These are phyloP conservation scores for Sialia sialis DNA, from an alignment of 2,113 vertebrate genomes.

Conservation along the genomic window DNA sequence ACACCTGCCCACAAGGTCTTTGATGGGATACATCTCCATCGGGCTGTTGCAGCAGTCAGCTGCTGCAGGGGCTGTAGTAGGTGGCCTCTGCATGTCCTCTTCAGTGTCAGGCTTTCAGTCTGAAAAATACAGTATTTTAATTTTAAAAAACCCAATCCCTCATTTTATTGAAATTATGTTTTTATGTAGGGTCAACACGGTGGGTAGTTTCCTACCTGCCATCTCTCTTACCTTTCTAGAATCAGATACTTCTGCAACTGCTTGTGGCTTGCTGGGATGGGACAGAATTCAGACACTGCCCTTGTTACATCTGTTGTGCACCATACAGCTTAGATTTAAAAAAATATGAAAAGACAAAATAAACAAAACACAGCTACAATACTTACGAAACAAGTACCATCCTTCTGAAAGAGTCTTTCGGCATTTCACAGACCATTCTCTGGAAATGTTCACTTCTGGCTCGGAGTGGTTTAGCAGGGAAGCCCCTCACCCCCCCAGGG, in stretches of 20 bases:
- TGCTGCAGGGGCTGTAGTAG: background rate
- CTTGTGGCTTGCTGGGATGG: background rate
- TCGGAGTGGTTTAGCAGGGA: no score
- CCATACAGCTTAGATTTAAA: accelerated
- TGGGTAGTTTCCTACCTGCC: accelerated
- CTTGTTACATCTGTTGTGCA: background rate
- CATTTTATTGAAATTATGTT: background rate
- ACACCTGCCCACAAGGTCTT: background rate
- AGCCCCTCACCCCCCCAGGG: background rate
- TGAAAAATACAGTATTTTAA: background rate
- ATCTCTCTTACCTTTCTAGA: background rate
- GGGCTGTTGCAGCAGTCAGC: background rate
- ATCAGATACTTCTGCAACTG: background rate
- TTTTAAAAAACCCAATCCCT: background rate
- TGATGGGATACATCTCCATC: accelerated
- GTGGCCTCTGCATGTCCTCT: background rate
- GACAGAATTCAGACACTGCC: background rate
- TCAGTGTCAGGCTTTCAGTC: background rate
- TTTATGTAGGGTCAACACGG: background rate
- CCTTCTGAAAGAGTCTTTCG: background rate
- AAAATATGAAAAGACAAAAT: accelerated
- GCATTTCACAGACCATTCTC: accelerated
- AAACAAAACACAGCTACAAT: accelerated
- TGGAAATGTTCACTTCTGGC: accelerated
- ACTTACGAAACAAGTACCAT: accelerated